phyloP scores from a whole-genome alignment of 2,888 invertebrate genomes.

The Eubasilissa splendida region DNA sequence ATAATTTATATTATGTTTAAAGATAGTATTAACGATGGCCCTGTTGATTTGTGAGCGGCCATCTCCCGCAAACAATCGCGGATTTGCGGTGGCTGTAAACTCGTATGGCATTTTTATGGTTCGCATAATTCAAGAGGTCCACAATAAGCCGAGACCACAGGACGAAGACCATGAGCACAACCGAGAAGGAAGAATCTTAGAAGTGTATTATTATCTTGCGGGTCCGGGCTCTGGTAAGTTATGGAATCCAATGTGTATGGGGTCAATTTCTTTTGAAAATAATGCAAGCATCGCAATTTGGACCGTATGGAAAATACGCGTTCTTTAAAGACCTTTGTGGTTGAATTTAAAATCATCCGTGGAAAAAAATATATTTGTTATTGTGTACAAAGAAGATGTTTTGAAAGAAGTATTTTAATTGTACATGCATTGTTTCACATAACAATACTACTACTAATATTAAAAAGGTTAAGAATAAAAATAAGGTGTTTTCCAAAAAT shows the following conservation, averaged over 20 bases:
- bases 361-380: too few species aligned
- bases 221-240: constrained; percentile 11
- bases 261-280: not conserved
- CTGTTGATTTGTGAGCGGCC: constrained; percentile 15
- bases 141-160: constrained; percentile 28
- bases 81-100: constrained; percentile 53
- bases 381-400: too few species aligned
- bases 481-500: too few species aligned
- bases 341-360: not conserved
- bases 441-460: too few species aligned
- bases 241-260: constrained; percentile 6
- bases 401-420: too few species aligned
- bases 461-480: too few species aligned
- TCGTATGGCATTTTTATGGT: constrained; percentile 43
- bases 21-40: not conserved
- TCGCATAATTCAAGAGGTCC: constrained; percentile 37
- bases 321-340: constrained; percentile 1
- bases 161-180: not conserved
- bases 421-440: too few species aligned
- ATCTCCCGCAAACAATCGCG: constrained; percentile 48
- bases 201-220: constrained; percentile 1
- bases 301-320: not conserved
- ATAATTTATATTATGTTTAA: constrained; percentile 15
- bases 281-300: not conserved
- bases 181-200: not conserved